Conservation (phyloP, 1,140 invertebrate genomes). For the Leguminivora glycinivorella region DNA sequence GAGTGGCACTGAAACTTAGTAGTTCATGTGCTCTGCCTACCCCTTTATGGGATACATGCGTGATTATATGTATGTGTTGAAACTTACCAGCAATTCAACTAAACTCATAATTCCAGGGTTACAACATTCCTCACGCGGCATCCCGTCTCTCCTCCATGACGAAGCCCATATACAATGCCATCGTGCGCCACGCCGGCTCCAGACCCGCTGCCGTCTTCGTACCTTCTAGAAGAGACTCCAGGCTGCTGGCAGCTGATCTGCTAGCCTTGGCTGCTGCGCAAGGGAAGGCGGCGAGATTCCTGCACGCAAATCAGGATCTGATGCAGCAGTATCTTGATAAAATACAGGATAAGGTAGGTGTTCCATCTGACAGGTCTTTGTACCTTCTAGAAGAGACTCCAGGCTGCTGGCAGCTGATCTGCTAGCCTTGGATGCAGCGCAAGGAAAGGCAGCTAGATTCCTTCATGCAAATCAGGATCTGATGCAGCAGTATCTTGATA, state of each 20-base stretch:
- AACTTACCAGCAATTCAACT: background rate
- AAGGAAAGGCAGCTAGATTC: no score
- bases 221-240: no score
- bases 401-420: constrained; percentile 84
- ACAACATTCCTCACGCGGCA: constrained; percentile 98
- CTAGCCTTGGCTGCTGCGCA: constrained; percentile 94
- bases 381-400: no score
- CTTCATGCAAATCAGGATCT: no score
- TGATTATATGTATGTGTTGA: no score
- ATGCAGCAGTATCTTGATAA: constrained; percentile 91
- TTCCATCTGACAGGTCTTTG: constrained; percentile 57
- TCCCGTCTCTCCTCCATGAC: constrained; percentile 98
- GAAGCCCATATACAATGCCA: constrained; percentile 97
- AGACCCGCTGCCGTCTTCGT: constrained; percentile 98
- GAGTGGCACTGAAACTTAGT: no score
- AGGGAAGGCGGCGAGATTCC: constrained; percentile 89
- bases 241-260: constrained; percentile 96
- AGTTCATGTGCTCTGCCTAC: no score
- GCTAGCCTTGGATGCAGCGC: constrained; percentile 91
- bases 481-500: no score
- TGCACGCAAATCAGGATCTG: constrained; percentile 91
- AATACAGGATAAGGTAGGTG: constrained; percentile 86
- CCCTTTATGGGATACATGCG: no score
- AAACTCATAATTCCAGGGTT: constrained; percentile 82
- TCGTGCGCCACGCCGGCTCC: constrained; percentile 91